These are phyloP conservation scores for Rhagonycha fulva DNA, from an alignment of 2,888 invertebrate genomes.

Conservation along the genomic window DNA sequence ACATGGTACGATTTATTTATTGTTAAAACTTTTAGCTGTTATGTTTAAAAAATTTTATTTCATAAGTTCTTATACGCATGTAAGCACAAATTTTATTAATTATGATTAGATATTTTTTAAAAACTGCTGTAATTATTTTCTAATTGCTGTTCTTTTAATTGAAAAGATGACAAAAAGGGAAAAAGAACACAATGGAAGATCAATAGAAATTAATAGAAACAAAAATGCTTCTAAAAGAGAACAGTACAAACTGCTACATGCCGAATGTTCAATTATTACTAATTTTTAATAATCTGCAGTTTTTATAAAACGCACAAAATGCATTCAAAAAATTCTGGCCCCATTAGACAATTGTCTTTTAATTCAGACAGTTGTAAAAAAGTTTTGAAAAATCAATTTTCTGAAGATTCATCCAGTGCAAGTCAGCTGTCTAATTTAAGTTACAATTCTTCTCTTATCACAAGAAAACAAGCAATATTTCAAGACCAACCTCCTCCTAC, in stretches of 20 bases:
- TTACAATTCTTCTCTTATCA: conserved; percentile 37
- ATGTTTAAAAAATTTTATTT: not conserved
- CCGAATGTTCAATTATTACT: not conserved
- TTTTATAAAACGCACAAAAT: conserved; percentile 1
- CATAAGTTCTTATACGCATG: not conserved
- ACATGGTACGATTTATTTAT: conserved; percentile 19
- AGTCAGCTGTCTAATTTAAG: conserved; percentile 34
- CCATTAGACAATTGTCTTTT: conserved; percentile 50
- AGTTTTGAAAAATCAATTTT: conserved; percentile 48
- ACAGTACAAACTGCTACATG: not conserved
- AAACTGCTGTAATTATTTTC: not conserved
- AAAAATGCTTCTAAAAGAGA: not conserved
- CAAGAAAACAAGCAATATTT: conserved; percentile 33
- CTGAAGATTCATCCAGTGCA: conserved; percentile 39
- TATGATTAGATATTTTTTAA: not conserved
- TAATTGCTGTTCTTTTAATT: not conserved
- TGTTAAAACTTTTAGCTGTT: conserved; percentile 5
- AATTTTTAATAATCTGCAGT: not conserved
- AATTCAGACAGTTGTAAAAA: conserved; percentile 39
- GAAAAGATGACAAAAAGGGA: not conserved
- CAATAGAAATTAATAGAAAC: not conserved
- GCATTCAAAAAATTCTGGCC: conserved; percentile 42
- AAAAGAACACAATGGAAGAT: not conserved
- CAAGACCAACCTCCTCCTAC: conserved; percentile 34
- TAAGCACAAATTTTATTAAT: conserved; percentile 2